Percentiles rank a stretch among this genome's conserved stretches.
Conservation (phyloP, 2,888 invertebrate species). For the Scrobipalpa atriplicella region DNA sequence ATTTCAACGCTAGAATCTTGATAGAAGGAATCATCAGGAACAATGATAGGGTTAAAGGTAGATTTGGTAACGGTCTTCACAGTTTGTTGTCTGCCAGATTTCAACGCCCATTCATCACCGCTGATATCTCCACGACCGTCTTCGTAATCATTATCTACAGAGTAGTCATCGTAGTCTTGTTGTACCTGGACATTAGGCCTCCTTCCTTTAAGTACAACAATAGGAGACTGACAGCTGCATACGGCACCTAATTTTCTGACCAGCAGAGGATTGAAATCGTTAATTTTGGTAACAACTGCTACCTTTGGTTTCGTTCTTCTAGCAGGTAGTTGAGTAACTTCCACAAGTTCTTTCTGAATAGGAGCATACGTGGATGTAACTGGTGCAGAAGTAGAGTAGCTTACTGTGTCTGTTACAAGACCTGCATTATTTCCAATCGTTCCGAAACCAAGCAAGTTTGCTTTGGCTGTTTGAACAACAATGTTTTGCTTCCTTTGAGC, state of each 20-base stretch:
- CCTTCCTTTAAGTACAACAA: conserved; percentile 76
- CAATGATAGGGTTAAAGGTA: conserved; percentile 75
- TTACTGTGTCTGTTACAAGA: conserved; percentile 57
- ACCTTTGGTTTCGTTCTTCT: conserved; percentile 75
- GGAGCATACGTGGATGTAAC: conserved; percentile 64
- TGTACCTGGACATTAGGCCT: conserved; percentile 60
- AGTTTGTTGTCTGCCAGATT: conserved; percentile 50
- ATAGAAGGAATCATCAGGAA: conserved; percentile 76
- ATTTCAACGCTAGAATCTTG: conserved; percentile 64
- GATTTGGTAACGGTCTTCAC: conserved; percentile 55
- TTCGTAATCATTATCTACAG: conserved; percentile 53
- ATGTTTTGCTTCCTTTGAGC: conserved; percentile 64
- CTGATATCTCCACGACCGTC: conserved; percentile 58
- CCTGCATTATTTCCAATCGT: conserved; percentile 76
- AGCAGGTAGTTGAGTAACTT: conserved; percentile 57
- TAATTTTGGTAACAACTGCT: conserved; percentile 85
- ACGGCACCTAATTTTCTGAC: conserved; percentile 88
- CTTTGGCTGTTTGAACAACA: conserved; percentile 71
- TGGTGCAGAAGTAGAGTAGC: conserved; percentile 58
- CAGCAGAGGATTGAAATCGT: conserved; percentile 87
- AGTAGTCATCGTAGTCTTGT: conserved; percentile 57
- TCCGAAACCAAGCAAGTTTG: conserved; percentile 72
- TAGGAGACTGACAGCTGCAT: conserved; percentile 86
- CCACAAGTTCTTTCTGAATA: conserved; percentile 64
- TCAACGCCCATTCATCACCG: conserved; percentile 54